These are phyloP conservation scores for Rhizoglyphus robini DNA, from an alignment of 1,140 invertebrate genomes.

Conservation along the genomic window DNA sequence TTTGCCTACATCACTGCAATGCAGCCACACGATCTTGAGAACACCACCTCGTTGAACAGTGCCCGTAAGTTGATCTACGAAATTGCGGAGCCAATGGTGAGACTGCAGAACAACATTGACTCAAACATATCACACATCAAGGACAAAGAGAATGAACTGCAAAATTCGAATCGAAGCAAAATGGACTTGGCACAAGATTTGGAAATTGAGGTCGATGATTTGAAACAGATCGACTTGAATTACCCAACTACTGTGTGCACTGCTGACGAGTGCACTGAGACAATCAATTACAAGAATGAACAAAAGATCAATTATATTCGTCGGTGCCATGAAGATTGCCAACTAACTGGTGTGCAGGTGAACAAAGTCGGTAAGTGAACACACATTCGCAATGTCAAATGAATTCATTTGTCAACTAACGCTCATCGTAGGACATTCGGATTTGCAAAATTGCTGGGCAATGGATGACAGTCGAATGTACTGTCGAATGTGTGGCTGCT, in stretches of 20 bases:
- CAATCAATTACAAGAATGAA: background rate
- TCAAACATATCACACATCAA: background rate
- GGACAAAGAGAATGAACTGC: background rate
- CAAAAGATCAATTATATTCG: too few relatives aligned
- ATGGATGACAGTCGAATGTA: background rate
- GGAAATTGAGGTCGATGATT: background rate
- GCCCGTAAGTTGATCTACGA: too few relatives aligned
- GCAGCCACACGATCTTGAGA: too few relatives aligned
- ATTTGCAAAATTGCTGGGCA: background rate
- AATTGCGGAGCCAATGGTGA: too few relatives aligned
- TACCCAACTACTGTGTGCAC: background rate
- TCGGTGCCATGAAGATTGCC: too few relatives aligned
- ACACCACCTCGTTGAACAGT: too few relatives aligned
- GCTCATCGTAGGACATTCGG: background rate
- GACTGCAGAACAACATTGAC: too few relatives aligned
- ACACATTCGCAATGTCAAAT: too few relatives aligned
- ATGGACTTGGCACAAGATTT: background rate
- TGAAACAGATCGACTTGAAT: background rate
- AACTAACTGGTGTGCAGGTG: too few relatives aligned
- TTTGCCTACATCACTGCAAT: too few relatives aligned
- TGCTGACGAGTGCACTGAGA: background rate
- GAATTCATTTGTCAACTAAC: too few relatives aligned
- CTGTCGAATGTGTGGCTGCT: background rate
- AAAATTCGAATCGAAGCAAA: background rate
- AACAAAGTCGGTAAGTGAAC: too few relatives aligned